A percentile compares a stretch with the other conserved stretches of the same genome.
These are phyloP conservation scores for Blastobasis lacticolella DNA, from an alignment of 2,888 invertebrate species.

Conservation along the genomic window DNA sequence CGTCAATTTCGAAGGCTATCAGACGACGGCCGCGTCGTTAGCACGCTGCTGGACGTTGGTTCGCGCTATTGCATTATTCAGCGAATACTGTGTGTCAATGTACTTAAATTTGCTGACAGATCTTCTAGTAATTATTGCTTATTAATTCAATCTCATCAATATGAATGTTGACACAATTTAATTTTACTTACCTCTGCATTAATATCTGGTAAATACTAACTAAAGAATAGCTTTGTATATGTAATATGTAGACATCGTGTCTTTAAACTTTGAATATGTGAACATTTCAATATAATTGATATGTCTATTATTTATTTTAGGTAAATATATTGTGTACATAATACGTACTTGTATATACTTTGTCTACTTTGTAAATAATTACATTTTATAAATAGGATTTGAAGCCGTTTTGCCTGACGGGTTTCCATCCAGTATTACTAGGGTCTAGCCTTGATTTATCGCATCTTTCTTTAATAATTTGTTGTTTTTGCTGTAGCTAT, in stretches of 20 bases:
- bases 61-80: slow-evolving; percentile 10
- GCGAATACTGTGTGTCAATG: slow-evolving; percentile 3
- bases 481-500: no score
- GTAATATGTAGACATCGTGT: slow-evolving; percentile 35
- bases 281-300: slow-evolving; percentile 62
- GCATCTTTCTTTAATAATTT: slow-evolving; percentile 20
- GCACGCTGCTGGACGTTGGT: not conserved
- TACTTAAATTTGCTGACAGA: not conserved
- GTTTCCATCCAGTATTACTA: slow-evolving; percentile 63
- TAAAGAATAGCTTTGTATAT: slow-evolving; percentile 27
- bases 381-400: slow-evolving; percentile 41
- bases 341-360: slow-evolving; percentile 59
- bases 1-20: slow-evolving; percentile 72
- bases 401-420: slow-evolving; percentile 34
- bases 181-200: slow-evolving; percentile 18
- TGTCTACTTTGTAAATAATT: slow-evolving; percentile 50
- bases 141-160: slow-evolving; percentile 1
- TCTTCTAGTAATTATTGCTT: slow-evolving; percentile 11
- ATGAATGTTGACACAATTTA: slow-evolving; percentile 12
- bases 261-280: slow-evolving; percentile 50
- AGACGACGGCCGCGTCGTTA: slow-evolving; percentile 45
- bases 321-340: slow-evolving; percentile 56
- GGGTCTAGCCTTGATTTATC: slow-evolving; percentile 40
- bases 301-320: slow-evolving; percentile 70
- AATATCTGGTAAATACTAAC: no score